Evolutionary conservation across 2,888 invertebrate genomes (phyloP).

Genomic region (Leptopilina myrica): DNA sequence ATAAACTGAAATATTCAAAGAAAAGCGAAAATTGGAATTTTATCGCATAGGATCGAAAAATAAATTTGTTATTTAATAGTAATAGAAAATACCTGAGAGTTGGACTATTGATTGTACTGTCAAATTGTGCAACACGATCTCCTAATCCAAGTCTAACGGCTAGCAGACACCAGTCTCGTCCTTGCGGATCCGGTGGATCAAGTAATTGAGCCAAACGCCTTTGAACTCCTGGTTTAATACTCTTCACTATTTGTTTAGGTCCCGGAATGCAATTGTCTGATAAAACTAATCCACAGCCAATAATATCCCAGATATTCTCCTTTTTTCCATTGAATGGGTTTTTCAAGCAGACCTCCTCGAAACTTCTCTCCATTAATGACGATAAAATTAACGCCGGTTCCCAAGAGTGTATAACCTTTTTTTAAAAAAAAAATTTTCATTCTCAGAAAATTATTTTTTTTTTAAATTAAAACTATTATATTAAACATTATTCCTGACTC

Average conservation of each 20-base stretch:
- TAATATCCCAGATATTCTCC: slow-evolving; percentile 73
- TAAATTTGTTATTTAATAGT: no score
- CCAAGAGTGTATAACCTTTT: slow-evolving; percentile 72
- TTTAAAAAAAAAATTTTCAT: neutral
- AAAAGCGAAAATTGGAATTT: no score
- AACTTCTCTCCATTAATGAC: slow-evolving; percentile 69
- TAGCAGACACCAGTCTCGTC: slow-evolving; percentile 87
- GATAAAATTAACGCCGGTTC: slow-evolving; percentile 70
- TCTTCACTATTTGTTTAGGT: slow-evolving; percentile 76
- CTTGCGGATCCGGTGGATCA: slow-evolving; percentile 85
- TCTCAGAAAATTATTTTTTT: neutral
- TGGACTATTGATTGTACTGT: slow-evolving; percentile 72
- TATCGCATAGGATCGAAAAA: no score
- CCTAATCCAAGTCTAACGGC: slow-evolving; percentile 84
- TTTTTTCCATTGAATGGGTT: slow-evolving; percentile 73
- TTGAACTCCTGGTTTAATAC: slow-evolving; percentile 80
- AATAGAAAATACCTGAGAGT: slow-evolving; percentile 66
- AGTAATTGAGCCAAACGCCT: slow-evolving; percentile 82
- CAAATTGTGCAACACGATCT: slow-evolving; percentile 76
- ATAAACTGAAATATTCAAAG: no score
- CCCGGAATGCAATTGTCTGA: slow-evolving; percentile 72
- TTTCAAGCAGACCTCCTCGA: slow-evolving; percentile 71
- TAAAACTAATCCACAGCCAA: slow-evolving; percentile 69
- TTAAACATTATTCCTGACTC: no score
- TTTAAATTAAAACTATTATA: neutral